Conservation (phyloP, 2,888 invertebrate species). For the Trileptium ribeirensis region DNA sequence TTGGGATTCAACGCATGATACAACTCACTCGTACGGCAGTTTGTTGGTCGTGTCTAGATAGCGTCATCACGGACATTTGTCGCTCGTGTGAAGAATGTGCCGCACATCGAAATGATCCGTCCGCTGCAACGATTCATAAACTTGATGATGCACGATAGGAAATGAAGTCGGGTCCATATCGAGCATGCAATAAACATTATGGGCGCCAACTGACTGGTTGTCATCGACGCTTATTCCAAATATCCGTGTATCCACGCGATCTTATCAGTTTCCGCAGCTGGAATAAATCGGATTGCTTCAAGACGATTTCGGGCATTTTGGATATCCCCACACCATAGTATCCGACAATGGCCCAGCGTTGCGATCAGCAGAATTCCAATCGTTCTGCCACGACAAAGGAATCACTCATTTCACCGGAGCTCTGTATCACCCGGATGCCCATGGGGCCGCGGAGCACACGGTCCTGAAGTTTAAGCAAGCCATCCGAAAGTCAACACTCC, state of each 20-base stretch:
- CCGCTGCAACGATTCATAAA: background rate
- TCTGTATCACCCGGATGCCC: background rate
- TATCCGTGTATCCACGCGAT: background rate
- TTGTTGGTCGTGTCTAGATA: background rate
- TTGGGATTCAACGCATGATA: background rate
- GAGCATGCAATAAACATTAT: background rate
- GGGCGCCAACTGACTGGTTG: background rate
- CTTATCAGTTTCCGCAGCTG: background rate
- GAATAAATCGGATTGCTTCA: background rate
- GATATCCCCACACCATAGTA: background rate
- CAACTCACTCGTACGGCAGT: background rate
- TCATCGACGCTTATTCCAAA: slow-evolving; percentile 1
- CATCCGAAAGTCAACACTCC: background rate
- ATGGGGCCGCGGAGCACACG: background rate
- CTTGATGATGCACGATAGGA: background rate
- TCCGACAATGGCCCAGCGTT: background rate
- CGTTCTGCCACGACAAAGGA: background rate
- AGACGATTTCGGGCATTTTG: background rate
- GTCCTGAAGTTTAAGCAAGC: background rate
- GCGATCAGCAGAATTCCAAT: background rate
- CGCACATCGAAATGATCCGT: background rate
- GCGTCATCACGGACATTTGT: background rate
- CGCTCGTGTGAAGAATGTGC: background rate
- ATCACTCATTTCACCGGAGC: background rate
- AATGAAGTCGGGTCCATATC: background rate